Evolutionary conservation across 1,140 invertebrate genomes (phyloP).

Genomic region (Drosophila virilis): DNA sequence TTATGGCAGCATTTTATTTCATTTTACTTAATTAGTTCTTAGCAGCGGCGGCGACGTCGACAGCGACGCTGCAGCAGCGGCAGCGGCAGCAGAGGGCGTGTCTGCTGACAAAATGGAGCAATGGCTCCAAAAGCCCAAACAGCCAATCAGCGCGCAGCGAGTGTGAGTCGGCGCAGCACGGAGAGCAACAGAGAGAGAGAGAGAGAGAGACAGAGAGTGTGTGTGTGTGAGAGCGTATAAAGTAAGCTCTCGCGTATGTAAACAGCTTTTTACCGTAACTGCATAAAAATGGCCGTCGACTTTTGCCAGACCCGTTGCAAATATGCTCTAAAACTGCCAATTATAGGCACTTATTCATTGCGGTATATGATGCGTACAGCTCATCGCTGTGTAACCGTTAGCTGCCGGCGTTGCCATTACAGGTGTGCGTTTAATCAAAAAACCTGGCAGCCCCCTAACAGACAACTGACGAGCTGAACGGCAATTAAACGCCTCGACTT

Average conservation of each 20-base stretch:
- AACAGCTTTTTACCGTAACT: conserved; percentile 22
- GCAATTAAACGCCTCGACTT: conserved; percentile 75
- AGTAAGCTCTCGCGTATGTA: conserved; percentile 5
- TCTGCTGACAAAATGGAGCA: conserved; percentile 39
- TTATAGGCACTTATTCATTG: conserved; percentile 82
- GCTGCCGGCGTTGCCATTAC: background rate
- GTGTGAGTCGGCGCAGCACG: conserved; percentile 44
- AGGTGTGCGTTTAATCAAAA: conserved; percentile 66
- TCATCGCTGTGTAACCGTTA: conserved; percentile 27
- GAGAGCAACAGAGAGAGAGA: conserved; percentile 34
- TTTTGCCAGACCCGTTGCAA: conserved; percentile 5
- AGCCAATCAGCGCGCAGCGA: conserved; percentile 49
- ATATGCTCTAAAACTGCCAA: conserved; percentile 69
- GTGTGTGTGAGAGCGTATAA: conserved; percentile 26
- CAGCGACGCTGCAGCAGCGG: conserved; percentile 9
- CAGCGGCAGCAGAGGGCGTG: conserved; percentile 38
- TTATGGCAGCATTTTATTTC: conserved; percentile 76
- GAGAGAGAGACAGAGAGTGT: conserved; percentile 26
- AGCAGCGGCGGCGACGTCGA: conserved; percentile 29
- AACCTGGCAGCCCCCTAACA: background rate
- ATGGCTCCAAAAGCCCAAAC: conserved; percentile 47
- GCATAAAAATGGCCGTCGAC: conserved; percentile 66
- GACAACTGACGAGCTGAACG: conserved; percentile 55
- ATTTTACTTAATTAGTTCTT: conserved; percentile 63
- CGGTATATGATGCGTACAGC: conserved; percentile 74